Evolutionary conservation across 2,113 vertebrate genomes (phyloP), one percentile per base, ranked within the genome.

Genomic region (Circaetus gallicus): DNA sequence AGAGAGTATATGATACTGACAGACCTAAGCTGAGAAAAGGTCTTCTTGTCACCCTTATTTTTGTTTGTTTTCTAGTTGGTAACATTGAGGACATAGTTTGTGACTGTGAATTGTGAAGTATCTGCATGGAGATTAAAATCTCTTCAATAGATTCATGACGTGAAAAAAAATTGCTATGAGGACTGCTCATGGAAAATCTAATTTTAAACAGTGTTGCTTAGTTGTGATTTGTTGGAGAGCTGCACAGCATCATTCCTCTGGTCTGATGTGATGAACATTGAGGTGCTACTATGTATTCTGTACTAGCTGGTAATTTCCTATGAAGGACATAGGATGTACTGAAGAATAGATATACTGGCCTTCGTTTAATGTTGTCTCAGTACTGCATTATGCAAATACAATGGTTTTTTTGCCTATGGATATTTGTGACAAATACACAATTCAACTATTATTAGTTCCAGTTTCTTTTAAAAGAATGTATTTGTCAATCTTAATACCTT

Each of bases 161-260:
- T 89, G 52, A 89, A 94, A 90, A 88, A 88, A 95, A 90, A 67
- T 55, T 90, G 42, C 32, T 82, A 26, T 85, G 73, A 70, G 58
- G 56, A 20, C 92, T 91, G 80, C 77, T 97, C 67, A 94, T 95
- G 94, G 94, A 95, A 96, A 95, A 89, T 95, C 90, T 95, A 95
- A 97, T 93, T 96, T 93, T 95, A 93, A 95, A 80, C 70, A 88
- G n/a, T 22, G 65, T 62, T 93, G n/a, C 40, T 87, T 72, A 79
- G 36, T 25, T 92, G 77, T 71, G 52, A 87, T 89, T 92, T 95
- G 69, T 72, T 89, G 79, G 79, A 95, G 62, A 78, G 55, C 66
- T 89, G 28, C 18, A 47, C 1, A 7, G 47, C 65, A 87, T 89
- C 0, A 0, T 97, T 95, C 91, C 56, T 94, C 34, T 86, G 59